These are phyloP conservation scores for Pseudorhombus dupliciocellatus DNA, from an alignment of 2,113 vertebrate genomes.

Conservation along the genomic window DNA sequence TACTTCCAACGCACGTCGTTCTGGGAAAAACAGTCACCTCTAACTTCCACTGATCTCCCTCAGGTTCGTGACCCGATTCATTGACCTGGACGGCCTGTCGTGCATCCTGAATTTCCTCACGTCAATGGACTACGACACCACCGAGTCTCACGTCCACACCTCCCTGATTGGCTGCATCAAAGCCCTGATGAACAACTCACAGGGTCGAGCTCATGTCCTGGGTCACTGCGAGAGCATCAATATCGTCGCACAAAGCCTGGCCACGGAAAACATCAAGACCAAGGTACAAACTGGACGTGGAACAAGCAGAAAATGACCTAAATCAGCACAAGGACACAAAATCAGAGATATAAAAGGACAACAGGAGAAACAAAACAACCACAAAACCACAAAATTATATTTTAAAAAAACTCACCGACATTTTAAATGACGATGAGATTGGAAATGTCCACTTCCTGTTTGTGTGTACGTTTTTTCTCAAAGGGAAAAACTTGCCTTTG, in stretches of 20 bases:
- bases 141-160: conserved; percentile 92
- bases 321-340: too few relatives aligned
- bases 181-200: conserved; percentile 97
- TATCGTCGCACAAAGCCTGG: conserved; percentile 92
- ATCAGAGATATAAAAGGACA: too few relatives aligned
- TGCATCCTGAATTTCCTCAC: conserved; percentile 93
- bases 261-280: conserved; percentile 93
- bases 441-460: too few relatives aligned
- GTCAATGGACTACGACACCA: conserved; percentile 92
- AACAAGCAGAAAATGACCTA: too few relatives aligned
- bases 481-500: too few relatives aligned
- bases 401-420: too few relatives aligned
- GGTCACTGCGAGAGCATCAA: conserved; percentile 93
- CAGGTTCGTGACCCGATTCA: conserved; percentile 95
- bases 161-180: conserved; percentile 97
- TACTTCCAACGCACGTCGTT: not conserved
- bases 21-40: not conserved
- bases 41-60: not conserved
- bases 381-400: too few relatives aligned
- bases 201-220: conserved; percentile 91
- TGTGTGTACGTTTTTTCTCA: too few relatives aligned
- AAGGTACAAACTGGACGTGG: conserved; percentile 79
- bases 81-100: conserved; percentile 91
- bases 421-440: too few relatives aligned
- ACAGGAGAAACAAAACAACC: too few relatives aligned